Conservation (phyloP, 53 echinoderm and acorn worm species). For the Hippasteria phrygiana region DNA sequence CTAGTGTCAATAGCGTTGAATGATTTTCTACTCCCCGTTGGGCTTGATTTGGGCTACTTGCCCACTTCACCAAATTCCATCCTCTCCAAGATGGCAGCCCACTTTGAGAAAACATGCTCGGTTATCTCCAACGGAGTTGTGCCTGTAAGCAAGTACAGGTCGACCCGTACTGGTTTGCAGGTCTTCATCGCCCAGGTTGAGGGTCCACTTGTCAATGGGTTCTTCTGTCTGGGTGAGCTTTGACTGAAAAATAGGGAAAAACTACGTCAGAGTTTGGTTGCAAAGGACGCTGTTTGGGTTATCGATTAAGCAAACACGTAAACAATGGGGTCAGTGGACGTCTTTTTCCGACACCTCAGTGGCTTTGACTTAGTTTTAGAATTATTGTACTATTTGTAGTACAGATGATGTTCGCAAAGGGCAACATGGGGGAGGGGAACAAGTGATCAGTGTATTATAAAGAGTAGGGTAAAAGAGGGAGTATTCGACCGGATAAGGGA, state of each 20-base stretch:
- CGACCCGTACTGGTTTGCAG: slow-evolving; percentile 84
- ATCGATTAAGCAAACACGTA: neutral
- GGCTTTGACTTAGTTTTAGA: neutral
- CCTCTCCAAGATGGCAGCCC: slow-evolving; percentile 67
- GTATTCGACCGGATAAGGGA: too few relatives aligned
- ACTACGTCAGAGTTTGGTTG: neutral
- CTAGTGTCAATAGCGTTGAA: neutral
- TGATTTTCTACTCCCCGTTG: neutral
- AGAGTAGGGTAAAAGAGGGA: too few relatives aligned
- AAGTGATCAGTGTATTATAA: too few relatives aligned
- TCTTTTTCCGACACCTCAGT: slow-evolving; percentile 8
- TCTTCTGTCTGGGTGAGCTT: slow-evolving; percentile 90
- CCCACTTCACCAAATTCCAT: neutral
- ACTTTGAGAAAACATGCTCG: slow-evolving; percentile 83
- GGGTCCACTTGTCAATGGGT: slow-evolving; percentile 95
- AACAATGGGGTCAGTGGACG: neutral
- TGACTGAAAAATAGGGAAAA: neutral
- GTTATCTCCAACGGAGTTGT: slow-evolving; percentile 92
- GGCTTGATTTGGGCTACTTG: slow-evolving; percentile 12
- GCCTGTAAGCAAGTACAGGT: slow-evolving; percentile 90
- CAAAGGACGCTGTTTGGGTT: slow-evolving; percentile 15
- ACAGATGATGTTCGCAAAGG: neutral
- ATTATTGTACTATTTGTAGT: too few relatives aligned
- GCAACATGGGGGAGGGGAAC: too few relatives aligned
- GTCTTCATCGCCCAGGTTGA: slow-evolving; percentile 92